phyloP scores from a whole-genome alignment of 2,888 invertebrate genomes.

The Orthosia gracilis region DNA sequence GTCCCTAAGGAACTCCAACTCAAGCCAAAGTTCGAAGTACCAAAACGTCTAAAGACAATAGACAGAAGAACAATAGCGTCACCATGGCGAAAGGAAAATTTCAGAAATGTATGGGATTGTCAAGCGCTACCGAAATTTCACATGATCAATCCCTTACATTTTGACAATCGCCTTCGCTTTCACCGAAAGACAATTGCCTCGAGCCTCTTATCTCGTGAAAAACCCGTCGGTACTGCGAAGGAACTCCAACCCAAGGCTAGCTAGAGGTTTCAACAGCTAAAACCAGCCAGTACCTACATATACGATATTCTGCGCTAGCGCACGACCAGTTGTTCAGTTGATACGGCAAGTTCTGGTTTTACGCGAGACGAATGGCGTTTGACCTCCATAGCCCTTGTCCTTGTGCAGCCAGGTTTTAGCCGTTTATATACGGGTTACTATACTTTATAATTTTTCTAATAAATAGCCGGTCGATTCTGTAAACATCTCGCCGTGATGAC shows the following conservation, averaged over 20 bases:
- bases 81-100: too few species aligned
- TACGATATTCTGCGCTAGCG: constrained; percentile 17
- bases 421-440: constrained; percentile 18
- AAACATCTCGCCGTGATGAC: too few species aligned
- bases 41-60: too few species aligned
- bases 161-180: too few species aligned
- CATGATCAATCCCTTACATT: too few species aligned
- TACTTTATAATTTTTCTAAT: neutral
- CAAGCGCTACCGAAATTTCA: too few species aligned
- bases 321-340: constrained; percentile 47
- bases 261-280: neutral
- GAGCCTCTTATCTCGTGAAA: too few species aligned
- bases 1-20: neutral
- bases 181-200: too few species aligned
- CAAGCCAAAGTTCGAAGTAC: neutral
- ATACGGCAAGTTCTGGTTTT: constrained; percentile 54
- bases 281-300: constrained; percentile 9
- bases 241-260: neutral
- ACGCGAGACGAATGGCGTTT: constrained; percentile 60
- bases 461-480: too few species aligned
- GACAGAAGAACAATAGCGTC: too few species aligned
- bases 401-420: constrained; percentile 42
- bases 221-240: neutral
- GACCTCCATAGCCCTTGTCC: constrained; percentile 56
- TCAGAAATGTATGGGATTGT: too few species aligned